These are phyloP conservation scores for Pteruthius melanotis DNA, from an alignment of 2,113 vertebrate genomes.

Conservation along the genomic window DNA sequence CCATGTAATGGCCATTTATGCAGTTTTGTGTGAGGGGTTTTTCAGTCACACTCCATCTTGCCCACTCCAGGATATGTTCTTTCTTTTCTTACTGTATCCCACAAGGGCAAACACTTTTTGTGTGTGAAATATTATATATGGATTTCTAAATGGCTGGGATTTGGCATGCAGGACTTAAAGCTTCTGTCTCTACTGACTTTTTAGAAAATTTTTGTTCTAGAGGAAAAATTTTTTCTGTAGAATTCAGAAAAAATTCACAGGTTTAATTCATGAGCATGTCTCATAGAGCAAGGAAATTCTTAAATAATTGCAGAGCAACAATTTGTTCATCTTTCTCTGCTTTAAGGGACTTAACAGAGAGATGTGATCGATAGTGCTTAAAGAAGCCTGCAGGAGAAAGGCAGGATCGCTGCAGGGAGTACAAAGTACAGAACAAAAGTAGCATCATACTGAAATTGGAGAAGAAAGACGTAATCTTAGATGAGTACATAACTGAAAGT, in stretches of 20 bases:
- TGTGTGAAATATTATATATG: background rate
- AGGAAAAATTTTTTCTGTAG: background rate
- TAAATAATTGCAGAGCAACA: background rate
- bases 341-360: background rate
- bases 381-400: background rate
- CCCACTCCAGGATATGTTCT: background rate
- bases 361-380: background rate
- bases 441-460: background rate
- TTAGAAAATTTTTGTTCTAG: background rate
- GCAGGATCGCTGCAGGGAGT: background rate
- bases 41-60: background rate
- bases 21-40: background rate
- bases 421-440: background rate
- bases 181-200: background rate
- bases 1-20: background rate
- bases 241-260: background rate
- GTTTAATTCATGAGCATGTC: background rate
- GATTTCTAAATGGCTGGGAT: background rate
- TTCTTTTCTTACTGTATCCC: background rate
- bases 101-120: background rate
- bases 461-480: background rate
- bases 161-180: background rate
- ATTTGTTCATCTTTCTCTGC: background rate
- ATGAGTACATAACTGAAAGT: background rate
- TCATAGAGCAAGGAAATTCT: background rate